phyloP scores from a whole-genome alignment of 2,113 vertebrate genomes.

The Steatornis caripensis region DNA sequence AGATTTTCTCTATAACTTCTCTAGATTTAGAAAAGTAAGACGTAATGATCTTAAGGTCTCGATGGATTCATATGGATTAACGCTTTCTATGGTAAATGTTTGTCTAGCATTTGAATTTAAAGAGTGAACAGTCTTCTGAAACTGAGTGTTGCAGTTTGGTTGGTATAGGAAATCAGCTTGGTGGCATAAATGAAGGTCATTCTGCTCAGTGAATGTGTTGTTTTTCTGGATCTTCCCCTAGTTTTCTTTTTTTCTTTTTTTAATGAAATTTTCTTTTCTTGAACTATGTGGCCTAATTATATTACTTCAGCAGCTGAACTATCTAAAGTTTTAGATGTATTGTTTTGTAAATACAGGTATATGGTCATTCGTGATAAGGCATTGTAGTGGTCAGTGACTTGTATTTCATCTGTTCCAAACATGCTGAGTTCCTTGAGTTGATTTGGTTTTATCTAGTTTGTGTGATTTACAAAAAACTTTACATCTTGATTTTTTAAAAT shows the following conservation, averaged over 20 bases:
- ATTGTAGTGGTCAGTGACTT: not conserved
- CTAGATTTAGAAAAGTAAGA: not conserved
- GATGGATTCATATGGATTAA: not conserved
- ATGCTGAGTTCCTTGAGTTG: not conserved
- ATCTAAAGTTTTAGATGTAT: not conserved
- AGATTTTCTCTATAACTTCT: not conserved
- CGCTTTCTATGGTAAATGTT: not conserved
- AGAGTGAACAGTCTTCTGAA: not conserved
- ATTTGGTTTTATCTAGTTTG: not conserved
- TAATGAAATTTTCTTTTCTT: not conserved
- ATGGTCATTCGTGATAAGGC: not conserved
- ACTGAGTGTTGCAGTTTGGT: not conserved
- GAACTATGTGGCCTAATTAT: not conserved
- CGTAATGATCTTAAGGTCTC: not conserved
- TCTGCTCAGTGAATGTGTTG: not conserved
- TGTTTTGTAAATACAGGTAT: not conserved
- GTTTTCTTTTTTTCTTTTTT: not conserved
- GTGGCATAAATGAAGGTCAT: not conserved
- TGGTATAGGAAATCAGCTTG: not conserved
- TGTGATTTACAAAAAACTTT: not conserved
- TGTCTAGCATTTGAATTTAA: not conserved
- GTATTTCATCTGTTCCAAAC: not conserved
- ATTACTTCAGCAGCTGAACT: not conserved
- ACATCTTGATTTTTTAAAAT: not conserved
- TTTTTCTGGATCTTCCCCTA: not conserved